A percentile compares a stretch with the other conserved stretches of the same genome.
Conservation (phyloP, 2,113 vertebrate species). For the Axis porcinus region DNA sequence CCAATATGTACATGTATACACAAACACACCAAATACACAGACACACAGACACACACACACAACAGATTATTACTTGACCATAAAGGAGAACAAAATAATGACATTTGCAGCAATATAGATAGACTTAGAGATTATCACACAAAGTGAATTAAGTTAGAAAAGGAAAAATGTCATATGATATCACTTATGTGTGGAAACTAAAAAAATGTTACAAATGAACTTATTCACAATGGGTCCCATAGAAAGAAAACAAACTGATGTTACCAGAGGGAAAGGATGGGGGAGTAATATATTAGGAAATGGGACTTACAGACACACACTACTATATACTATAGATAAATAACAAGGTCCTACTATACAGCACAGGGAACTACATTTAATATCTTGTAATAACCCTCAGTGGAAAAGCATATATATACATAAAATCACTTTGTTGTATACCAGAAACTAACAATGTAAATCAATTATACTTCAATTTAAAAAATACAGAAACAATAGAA, state of each 20-base stretch:
- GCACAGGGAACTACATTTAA: background rate
- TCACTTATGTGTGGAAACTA: background rate
- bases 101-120: background rate
- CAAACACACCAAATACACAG: background rate
- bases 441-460: background rate
- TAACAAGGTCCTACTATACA: background rate
- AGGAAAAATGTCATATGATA: background rate
- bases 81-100: background rate
- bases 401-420: background rate
- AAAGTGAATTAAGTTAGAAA: background rate
- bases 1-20: background rate
- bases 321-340: background rate
- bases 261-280: background rate
- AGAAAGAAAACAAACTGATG: background rate
- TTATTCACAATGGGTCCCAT: background rate
- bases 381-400: background rate
- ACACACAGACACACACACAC: background rate
- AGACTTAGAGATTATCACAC: background rate
- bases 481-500: background rate
- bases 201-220: background rate
- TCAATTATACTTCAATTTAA: background rate
- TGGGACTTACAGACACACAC: background rate
- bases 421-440: background rate
- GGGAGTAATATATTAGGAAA: background rate
- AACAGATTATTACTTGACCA: background rate